Base-by-base conservation (phyloP, 2,113 vertebrate genomes). In the Epinephelus fuscoguttatus region DNA sequence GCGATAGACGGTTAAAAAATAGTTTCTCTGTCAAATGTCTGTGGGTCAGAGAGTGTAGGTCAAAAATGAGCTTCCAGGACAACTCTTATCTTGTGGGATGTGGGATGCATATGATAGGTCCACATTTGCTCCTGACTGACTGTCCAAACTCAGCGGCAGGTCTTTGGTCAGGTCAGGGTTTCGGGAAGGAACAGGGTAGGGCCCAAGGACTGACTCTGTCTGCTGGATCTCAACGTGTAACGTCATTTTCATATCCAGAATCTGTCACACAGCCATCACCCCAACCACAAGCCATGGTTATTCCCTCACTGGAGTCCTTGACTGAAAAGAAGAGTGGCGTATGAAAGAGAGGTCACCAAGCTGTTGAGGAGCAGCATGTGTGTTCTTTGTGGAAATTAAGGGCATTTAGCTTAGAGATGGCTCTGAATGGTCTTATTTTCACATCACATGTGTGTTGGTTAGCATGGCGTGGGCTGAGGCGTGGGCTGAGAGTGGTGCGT, bases 1-100 rank as follows among this genome's bases (percentile, higher is more conserved):
- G 52, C 15, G 56, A 80, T 64, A 56, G 80, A 79, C 0, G 37
- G 64, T 57, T 64, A 88, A 77, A 89, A 91, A 90, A 88, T 62
- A 33, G 70, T 15, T 57, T 70, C 30, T 64, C 47, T 33, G 57
- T 71, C 57, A 56, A 64, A 72, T 50, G 76, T 90, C 25, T 45
- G 42, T 10, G 11, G 42, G 42, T 45, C 42, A 45, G 42, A 45
- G 27, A 67, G 57, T 49, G n/a, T 60, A 49, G 45, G 47, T 76
- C 10, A 55, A 67, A 78, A 73, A 72, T 14, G 6, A 75, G 33
- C 23, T 62, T 74, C 67, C 55, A 30, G 37, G 47, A 2, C 40
- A 13, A 30, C 18, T 50, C 50, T 69, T 57, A 23, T 86, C 66
- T 59, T 66, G n/a, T 57, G 57, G 73, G 64, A 81, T 59, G 60